phyloP scores from a whole-genome alignment of 2,888 invertebrate species.

The Standfussiana lucernea region DNA sequence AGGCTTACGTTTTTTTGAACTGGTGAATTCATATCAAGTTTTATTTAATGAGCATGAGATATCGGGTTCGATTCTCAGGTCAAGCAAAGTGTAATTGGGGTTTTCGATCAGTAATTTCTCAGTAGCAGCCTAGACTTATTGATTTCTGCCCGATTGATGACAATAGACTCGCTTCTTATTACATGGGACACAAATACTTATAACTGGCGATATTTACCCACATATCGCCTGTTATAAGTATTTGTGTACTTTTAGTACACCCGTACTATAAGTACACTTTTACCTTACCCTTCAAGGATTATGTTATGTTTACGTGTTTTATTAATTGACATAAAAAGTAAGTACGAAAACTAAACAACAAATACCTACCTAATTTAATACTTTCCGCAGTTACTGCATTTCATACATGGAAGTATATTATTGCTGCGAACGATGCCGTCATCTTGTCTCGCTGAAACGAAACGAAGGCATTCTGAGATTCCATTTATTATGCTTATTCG shows the following conservation, averaged over 20 bases:
- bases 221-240: too few species aligned
- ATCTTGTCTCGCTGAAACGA: slow-evolving; percentile 12
- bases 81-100: background rate
- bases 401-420: background rate
- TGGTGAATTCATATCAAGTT: background rate
- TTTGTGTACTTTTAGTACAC: too few species aligned
- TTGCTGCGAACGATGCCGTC: background rate
- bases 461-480: slow-evolving; percentile 21
- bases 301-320: background rate
- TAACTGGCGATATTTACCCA: too few species aligned
- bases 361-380: background rate
- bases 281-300: background rate
- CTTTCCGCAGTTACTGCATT: background rate
- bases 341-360: background rate
- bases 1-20: background rate
- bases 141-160: background rate
- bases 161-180: background rate
- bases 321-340: background rate
- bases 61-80: background rate
- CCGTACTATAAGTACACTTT: background rate
- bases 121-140: rapidly evolving
- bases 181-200: background rate
- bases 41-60: background rate
- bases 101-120: background rate
- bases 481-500: slow-evolving; percentile 36